Percentiles rank a stretch among this genome's conserved stretches.
Evolutionary conservation across 1,140 invertebrate genomes (phyloP).

Genomic region (Dinoponera quadriceps): DNA sequence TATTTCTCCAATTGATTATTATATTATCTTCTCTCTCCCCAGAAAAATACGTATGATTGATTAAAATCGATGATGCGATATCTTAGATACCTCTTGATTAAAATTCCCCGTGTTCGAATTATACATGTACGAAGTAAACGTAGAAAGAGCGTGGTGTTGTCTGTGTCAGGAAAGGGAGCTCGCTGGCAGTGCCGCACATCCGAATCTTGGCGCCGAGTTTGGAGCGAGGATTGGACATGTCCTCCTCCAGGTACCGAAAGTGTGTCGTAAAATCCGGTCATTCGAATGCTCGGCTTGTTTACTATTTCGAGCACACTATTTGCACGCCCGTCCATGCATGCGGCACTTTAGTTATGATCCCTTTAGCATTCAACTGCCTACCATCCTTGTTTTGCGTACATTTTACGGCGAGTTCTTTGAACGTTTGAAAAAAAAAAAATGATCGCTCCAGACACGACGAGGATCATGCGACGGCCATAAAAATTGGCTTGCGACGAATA

Average conservation of each 20-base stretch:
- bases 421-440: neutral
- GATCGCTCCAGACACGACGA: slow-evolving; percentile 17
- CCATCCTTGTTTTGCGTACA: neutral
- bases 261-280: slow-evolving; percentile 43
- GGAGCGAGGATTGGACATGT: slow-evolving; percentile 90
- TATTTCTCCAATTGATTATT: neutral
- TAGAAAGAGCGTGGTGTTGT: slow-evolving; percentile 76
- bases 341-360: slow-evolving; percentile 10
- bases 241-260: slow-evolving; percentile 77
- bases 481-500: neutral
- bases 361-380: neutral
- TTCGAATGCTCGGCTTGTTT: slow-evolving; percentile 9
- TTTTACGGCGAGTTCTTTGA: slow-evolving; percentile 17
- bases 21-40: neutral
- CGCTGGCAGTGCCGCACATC: slow-evolving; percentile 90
- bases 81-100: slow-evolving; percentile 11
- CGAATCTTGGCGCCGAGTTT: slow-evolving; percentile 91
- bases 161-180: slow-evolving; percentile 87
- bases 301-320: slow-evolving; percentile 32
- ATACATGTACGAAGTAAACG: slow-evolving; percentile 58
- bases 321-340: slow-evolving; percentile 46
- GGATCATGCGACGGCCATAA: neutral
- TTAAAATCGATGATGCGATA: slow-evolving; percentile 13
- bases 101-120: slow-evolving; percentile 7
- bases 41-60: neutral